These are phyloP conservation scores for Cheirogaleus major DNA, from an alignment of 2,797 vertebrate species.

Conservation along the genomic window DNA sequence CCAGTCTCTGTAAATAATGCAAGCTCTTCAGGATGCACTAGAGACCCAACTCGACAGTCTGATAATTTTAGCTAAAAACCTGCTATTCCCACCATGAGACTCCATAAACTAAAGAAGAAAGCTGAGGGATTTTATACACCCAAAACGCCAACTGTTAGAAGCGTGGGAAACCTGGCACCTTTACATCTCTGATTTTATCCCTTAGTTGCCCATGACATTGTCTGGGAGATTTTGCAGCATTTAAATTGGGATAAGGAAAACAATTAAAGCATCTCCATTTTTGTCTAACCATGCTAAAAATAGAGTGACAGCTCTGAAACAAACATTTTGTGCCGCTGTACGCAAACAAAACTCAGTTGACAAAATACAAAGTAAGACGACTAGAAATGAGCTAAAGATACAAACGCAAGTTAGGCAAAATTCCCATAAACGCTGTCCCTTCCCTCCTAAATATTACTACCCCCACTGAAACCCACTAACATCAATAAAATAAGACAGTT, in stretches of 20 bases:
- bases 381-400: not conserved
- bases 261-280: not conserved
- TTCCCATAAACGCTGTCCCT: not conserved
- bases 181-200: conserved; percentile 41
- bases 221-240: not conserved
- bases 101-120: conserved; percentile 65
- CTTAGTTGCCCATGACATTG: not conserved
- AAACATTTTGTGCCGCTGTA: not conserved
- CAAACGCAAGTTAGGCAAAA: not conserved
- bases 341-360: not conserved
- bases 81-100: conserved; percentile 51
- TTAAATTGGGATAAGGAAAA: conserved; percentile 15
- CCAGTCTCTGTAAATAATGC: conserved; percentile 77
- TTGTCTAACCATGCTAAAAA: not conserved
- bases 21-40: conserved; percentile 66
- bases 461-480: not conserved
- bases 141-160: conserved; percentile 38
- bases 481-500: conserved; percentile 9
- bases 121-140: conserved; percentile 48
- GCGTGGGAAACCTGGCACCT: conserved; percentile 27
- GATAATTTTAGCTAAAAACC: conserved; percentile 72
- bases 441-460: not conserved
- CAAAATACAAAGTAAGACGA: not conserved
- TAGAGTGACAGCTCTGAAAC: not conserved
- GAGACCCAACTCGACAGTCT: conserved; percentile 61